Conservation (phyloP, 2,797 vertebrate genomes). For the Macroramphosus scolopax region DNA sequence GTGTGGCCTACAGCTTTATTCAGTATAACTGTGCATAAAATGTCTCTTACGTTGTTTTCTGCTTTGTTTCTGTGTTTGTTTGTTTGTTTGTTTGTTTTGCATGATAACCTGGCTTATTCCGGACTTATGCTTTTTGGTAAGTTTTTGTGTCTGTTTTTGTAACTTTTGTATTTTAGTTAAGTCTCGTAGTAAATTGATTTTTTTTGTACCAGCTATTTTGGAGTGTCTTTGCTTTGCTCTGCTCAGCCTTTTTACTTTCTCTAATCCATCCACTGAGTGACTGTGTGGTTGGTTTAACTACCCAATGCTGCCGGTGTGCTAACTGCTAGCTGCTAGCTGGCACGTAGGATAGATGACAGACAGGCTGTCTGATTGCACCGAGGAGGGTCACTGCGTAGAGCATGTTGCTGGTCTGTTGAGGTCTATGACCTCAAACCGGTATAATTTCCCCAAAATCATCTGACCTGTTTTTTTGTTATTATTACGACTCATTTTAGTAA, state of each 20-base stretch:
- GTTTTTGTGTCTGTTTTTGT: conserved; percentile 90
- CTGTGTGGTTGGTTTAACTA: conserved; percentile 34
- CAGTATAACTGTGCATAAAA: conserved; percentile 73
- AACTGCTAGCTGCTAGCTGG: conserved; percentile 8
- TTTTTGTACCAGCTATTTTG: conserved; percentile 45
- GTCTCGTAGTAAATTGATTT: conserved; percentile 43
- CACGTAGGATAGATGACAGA: conserved; percentile 7
- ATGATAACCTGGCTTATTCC: conserved; percentile 99
- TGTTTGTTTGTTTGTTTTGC: conserved; percentile 78
- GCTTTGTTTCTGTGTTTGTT: conserved; percentile 83
- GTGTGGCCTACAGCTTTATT: conserved; percentile 71
- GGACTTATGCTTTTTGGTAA: conserved; percentile 99
- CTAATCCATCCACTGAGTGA: conserved; percentile 45
- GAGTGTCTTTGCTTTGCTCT: conserved; percentile 49
- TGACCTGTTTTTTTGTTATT: too few species aligned
- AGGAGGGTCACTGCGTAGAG: conserved; percentile 19
- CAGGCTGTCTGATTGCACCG: conserved; percentile 16
- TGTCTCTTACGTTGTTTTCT: conserved; percentile 93
- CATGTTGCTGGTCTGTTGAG: too few species aligned
- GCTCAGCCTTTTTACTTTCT: conserved; percentile 40
- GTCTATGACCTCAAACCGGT: too few species aligned
- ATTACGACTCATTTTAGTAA: too few species aligned
- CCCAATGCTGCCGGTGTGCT: conserved; percentile 4
- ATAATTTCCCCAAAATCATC: too few species aligned
- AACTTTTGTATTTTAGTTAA: conserved; percentile 74